Percentiles rank a stretch among this genome's conserved stretches.
These are phyloP conservation scores for Helicoverpa assulta DNA, from an alignment of 2,888 invertebrate genomes.

Conservation along the genomic window DNA sequence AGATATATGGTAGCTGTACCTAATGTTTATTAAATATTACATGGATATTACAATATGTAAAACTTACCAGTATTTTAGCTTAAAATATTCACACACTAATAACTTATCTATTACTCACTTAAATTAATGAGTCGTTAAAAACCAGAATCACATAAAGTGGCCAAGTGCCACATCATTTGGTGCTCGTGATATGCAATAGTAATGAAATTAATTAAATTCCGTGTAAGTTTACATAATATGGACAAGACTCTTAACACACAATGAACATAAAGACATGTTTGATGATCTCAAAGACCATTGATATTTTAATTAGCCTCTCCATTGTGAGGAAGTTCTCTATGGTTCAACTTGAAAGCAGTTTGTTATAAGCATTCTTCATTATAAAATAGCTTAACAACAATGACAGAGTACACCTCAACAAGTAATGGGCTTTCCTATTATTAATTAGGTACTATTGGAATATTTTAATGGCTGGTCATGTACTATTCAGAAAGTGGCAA, in stretches of 20 bases:
- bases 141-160: neutral
- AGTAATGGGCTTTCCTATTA: conserved; percentile 22
- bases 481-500: no score
- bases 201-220: conserved; percentile 30
- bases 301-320: conserved; percentile 54
- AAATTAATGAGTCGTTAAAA: conserved; percentile 5
- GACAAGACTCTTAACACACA: conserved; percentile 35
- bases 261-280: conserved; percentile 14
- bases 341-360: conserved; percentile 27
- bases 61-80: neutral
- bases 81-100: neutral
- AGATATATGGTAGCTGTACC: no score
- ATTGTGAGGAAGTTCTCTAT: conserved; percentile 35
- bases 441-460: conserved; percentile 1
- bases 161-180: conserved; percentile 4
- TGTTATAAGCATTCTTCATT: conserved; percentile 38
- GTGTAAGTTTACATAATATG: conserved; percentile 12
- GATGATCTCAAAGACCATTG: conserved; percentile 38
- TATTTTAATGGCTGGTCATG: neutral
- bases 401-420: conserved; percentile 15
- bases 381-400: conserved; percentile 23
- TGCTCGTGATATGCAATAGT: conserved; percentile 3
- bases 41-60: no score
- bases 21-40: no score
- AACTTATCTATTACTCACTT: neutral